A percentile compares a stretch with the other conserved stretches of the same genome.
These are phyloP conservation scores for Papilio polytes DNA, from an alignment of 1,140 invertebrate species.

Conservation along the genomic window DNA sequence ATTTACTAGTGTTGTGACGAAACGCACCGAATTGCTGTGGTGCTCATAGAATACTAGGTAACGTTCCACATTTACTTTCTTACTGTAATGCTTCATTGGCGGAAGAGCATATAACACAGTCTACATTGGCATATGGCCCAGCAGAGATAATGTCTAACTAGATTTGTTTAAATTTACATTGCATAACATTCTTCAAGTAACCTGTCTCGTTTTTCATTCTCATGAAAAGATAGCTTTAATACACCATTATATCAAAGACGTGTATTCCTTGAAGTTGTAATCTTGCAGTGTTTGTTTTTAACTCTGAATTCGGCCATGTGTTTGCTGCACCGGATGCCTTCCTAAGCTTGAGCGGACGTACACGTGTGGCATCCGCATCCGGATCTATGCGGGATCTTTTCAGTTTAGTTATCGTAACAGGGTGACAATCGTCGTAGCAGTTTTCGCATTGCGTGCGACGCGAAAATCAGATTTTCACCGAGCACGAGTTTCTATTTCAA, in stretches of 20 bases:
- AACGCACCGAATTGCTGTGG: slow-evolving; percentile 30
- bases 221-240: neutral
- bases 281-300: slow-evolving; percentile 25
- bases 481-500: slow-evolving; percentile 81
- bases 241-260: neutral
- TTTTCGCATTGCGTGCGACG: slow-evolving; percentile 75
- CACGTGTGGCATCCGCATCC: slow-evolving; percentile 53
- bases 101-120: neutral
- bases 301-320: slow-evolving; percentile 42
- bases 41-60: slow-evolving; percentile 28
- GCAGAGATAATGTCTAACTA: neutral
- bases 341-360: slow-evolving; percentile 62
- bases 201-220: neutral
- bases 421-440: slow-evolving; percentile 41
- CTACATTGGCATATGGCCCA: neutral
- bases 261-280: neutral
- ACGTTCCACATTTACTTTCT: slow-evolving; percentile 17
- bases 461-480: slow-evolving; percentile 80
- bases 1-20: slow-evolving; percentile 58
- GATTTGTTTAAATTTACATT: too few relatives aligned
- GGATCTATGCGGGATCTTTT: slow-evolving; percentile 35
- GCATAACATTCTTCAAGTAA: neutral
- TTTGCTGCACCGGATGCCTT: slow-evolving; percentile 46
- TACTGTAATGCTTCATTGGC: neutral
- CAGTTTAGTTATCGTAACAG: slow-evolving; percentile 26